phyloP scores from a whole-genome alignment of 1,140 invertebrate species.

The Daktulosphaira vitifoliae region DNA sequence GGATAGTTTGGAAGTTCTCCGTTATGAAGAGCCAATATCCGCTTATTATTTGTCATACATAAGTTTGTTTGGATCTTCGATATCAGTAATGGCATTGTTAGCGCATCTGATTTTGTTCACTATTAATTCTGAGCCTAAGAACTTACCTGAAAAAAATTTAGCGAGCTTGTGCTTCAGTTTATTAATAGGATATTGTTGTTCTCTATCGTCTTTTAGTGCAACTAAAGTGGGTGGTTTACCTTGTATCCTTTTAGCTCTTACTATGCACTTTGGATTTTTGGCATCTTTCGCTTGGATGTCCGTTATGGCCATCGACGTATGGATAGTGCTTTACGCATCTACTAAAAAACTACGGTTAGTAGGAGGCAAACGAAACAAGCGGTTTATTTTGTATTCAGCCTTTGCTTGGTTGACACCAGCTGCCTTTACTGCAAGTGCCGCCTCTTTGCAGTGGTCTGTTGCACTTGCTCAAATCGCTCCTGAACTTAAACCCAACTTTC shows the following conservation, averaged over 20 bases:
- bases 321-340: constrained; percentile 5
- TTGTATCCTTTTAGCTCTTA: not conserved
- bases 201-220: not conserved
- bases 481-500: constrained; percentile 10
- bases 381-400: constrained; percentile 19
- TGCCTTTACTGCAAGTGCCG: not conserved
- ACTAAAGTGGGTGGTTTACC: not conserved
- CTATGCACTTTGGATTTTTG: constrained; percentile 23
- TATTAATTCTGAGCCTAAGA: not conserved
- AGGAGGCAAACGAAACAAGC: not conserved
- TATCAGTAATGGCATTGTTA: not conserved
- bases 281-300: constrained; percentile 27
- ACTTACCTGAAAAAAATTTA: constrained; percentile 14
- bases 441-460: not conserved
- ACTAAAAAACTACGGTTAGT: not conserved
- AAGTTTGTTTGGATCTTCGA: not conserved
- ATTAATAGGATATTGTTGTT: constrained; percentile 13
- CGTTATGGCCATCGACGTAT: constrained; percentile 27
- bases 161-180: not conserved
- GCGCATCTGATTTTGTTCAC: not conserved
- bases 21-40: not conserved
- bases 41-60: not conserved
- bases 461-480: not conserved
- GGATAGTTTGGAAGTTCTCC: not conserved
- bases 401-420: constrained; percentile 22